Percentiles rank a stretch among this genome's conserved stretches.
Evolutionary conservation across 2,797 vertebrate species (phyloP).

Genomic region (Rhinatrema bivittatum): DNA sequence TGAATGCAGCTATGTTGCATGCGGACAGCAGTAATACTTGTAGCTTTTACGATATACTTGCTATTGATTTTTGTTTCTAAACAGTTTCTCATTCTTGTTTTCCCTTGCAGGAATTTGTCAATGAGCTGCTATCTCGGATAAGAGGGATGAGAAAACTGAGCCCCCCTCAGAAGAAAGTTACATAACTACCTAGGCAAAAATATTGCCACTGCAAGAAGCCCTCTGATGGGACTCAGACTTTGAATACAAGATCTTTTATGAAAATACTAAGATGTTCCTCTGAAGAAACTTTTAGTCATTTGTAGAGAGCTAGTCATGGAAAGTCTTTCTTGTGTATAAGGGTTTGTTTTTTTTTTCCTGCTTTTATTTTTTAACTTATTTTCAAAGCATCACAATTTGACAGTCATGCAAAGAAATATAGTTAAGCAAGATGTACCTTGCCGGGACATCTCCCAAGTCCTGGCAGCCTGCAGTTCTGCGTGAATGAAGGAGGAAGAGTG

Average conservation of each 20-base stretch:
- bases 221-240: slow-evolving; percentile 36
- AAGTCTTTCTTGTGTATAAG: slow-evolving; percentile 38
- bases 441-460: neutral
- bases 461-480: slow-evolving; percentile 25
- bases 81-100: no score
- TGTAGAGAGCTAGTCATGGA: slow-evolving; percentile 47
- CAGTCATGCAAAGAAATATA: slow-evolving; percentile 28
- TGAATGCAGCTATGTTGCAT: no score
- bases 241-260: slow-evolving; percentile 43
- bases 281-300: slow-evolving; percentile 37
- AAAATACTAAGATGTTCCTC: slow-evolving; percentile 44
- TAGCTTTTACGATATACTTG: no score
- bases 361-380: slow-evolving; percentile 34
- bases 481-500: slow-evolving; percentile 26
- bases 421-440: slow-evolving; percentile 11
- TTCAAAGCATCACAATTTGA: slow-evolving; percentile 35
- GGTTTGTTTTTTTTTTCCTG: slow-evolving; percentile 46
- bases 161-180: slow-evolving; percentile 85
- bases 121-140: slow-evolving; percentile 87
- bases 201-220: slow-evolving; percentile 27
- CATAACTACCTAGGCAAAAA: slow-evolving; percentile 63
- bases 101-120: slow-evolving; percentile 79
- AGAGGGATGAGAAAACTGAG: slow-evolving; percentile 95
- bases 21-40: no score
- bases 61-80: no score